Percentiles rank a stretch among this genome's conserved stretches.
Evolutionary conservation across 2,113 vertebrate species (phyloP).

Genomic region (Arothron firmamentum): DNA sequence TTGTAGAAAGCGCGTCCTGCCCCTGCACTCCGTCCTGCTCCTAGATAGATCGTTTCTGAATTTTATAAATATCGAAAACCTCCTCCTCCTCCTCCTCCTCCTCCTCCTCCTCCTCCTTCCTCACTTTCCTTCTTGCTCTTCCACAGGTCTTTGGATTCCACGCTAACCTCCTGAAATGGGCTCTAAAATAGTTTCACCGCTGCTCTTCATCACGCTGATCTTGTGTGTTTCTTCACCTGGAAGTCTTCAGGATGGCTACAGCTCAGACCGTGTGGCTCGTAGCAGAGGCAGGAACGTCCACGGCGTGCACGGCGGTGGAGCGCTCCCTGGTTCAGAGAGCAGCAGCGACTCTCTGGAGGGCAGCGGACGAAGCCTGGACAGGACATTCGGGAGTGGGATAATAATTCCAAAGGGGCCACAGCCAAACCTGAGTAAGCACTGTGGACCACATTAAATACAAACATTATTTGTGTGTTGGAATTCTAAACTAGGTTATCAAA

Average conservation of each 20-base stretch:
- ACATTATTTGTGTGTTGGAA: no score
- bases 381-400: neutral
- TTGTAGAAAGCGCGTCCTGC: no score
- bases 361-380: constrained; percentile 19
- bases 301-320: constrained; percentile 1
- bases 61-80: neutral
- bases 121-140: constrained; percentile 6
- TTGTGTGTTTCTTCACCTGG: constrained; percentile 32
- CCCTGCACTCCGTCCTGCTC: no score
- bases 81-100: constrained; percentile 2
- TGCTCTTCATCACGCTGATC: constrained; percentile 23
- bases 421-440: neutral
- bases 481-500: no score
- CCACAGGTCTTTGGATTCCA: constrained; percentile 27
- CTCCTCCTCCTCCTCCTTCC: neutral
- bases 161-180: neutral
- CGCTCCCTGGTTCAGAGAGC: constrained; percentile 12
- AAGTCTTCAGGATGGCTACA: constrained; percentile 16
- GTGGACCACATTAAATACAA: constrained; percentile 16
- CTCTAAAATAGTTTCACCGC: constrained; percentile 35
- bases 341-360: constrained; percentile 23
- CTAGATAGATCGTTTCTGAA: neutral
- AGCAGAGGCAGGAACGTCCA: neutral
- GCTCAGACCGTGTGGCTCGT: neutral
- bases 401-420: constrained; percentile 5